phyloP scores from a whole-genome alignment of 1,140 invertebrate species.

The Drosophila bocqueti region DNA sequence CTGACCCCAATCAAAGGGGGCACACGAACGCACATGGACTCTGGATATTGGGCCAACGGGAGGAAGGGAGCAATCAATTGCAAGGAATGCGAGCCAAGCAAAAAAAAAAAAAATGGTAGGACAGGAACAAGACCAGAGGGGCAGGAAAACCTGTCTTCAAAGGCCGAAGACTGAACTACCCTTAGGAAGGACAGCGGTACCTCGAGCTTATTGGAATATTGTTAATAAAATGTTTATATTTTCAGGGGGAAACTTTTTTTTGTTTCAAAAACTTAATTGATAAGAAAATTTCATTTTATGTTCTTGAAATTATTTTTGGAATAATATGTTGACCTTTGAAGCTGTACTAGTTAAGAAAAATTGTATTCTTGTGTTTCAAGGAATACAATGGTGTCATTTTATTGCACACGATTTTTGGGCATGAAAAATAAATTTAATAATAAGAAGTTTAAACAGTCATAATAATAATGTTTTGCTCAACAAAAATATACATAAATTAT shows the following conservation, averaged over 20 bases:
- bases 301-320: no score
- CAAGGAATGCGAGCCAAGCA: slow-evolving; percentile 70
- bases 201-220: slow-evolving; percentile 6
- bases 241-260: neutral
- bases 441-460: no score
- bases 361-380: neutral
- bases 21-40: slow-evolving; percentile 26
- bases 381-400: neutral
- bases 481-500: no score
- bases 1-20: slow-evolving; percentile 74
- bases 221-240: slow-evolving; percentile 13
- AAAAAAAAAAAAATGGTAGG: slow-evolving; percentile 29
- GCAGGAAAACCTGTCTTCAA: slow-evolving; percentile 16
- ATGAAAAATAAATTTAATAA: no score
- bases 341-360: neutral
- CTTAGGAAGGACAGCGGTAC: neutral
- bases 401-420: no score
- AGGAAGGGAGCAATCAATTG: slow-evolving; percentile 74
- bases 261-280: neutral
- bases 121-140: neutral
- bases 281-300: neutral
- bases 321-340: neutral
- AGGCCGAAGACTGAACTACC: slow-evolving; percentile 33
- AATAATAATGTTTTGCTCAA: no score
- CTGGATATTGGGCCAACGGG: neutral